These are phyloP conservation scores for Umimayanthus chanpuru DNA, from an alignment of 92 coral and sea anemone genomes.

Conservation along the genomic window DNA sequence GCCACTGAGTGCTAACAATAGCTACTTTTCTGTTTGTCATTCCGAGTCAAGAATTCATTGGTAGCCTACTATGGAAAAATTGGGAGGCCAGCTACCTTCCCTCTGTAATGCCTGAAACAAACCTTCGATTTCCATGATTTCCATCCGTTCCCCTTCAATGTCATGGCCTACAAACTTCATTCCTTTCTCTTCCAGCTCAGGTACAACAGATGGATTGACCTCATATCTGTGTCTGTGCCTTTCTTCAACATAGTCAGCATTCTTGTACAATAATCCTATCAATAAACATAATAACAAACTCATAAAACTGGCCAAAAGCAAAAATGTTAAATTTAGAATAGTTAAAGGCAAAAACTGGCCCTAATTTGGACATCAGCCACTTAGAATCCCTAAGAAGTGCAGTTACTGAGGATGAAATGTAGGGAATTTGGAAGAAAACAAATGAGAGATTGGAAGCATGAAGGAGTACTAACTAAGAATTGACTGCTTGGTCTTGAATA, in stretches of 20 bases:
- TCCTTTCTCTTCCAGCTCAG: slow-evolving; percentile 81
- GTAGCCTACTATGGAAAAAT: too few species aligned
- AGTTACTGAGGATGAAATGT: too few species aligned
- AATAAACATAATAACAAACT: neutral
- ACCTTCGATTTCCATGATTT: slow-evolving; percentile 95
- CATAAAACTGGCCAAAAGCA: neutral
- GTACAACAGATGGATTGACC: slow-evolving; percentile 75
- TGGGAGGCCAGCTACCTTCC: too few species aligned
- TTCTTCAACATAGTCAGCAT: slow-evolving; percentile 84
- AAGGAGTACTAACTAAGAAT: slow-evolving; percentile 51
- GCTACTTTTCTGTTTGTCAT: too few species aligned
- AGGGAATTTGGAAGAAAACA: neutral
- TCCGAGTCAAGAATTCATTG: too few species aligned
- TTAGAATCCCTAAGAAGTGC: too few species aligned
- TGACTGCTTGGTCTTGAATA: slow-evolving; percentile 61
- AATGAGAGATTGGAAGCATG: neutral
- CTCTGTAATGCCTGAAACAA: neutral
- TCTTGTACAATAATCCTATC: slow-evolving; percentile 83
- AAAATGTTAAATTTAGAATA: neutral
- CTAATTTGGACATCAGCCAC: neutral
- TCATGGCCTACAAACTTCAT: slow-evolving; percentile 98
- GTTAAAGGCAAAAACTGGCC: too few species aligned
- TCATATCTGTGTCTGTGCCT: slow-evolving; percentile 98
- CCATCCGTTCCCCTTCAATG: slow-evolving; percentile 98
- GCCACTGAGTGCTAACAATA: too few species aligned